A percentile compares a stretch with the other conserved stretches of the same genome.
Conservation (phyloP, 2,888 invertebrate species). For the Thereva nobilitata region DNA sequence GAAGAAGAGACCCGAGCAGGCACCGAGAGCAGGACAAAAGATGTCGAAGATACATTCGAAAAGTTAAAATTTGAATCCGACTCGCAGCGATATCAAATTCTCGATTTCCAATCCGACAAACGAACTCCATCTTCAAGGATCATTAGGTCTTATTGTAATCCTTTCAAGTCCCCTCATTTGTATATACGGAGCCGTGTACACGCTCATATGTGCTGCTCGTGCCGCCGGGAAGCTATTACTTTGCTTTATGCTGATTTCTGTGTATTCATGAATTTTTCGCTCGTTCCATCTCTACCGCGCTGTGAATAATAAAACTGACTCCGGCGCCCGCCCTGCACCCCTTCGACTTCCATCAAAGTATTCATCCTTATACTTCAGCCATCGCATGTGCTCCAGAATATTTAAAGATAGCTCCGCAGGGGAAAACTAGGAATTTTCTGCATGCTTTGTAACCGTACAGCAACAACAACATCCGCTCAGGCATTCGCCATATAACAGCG, state of each 20-base stretch:
- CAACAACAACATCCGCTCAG: too few species aligned
- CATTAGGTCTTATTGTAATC: constrained; percentile 43
- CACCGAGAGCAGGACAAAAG: background rate
- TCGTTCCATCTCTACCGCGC: constrained; percentile 16
- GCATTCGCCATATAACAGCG: too few species aligned
- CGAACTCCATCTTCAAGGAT: constrained; percentile 42
- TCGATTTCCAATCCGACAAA: constrained; percentile 40
- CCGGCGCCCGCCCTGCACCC: constrained; percentile 5
- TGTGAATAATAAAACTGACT: constrained; percentile 33
- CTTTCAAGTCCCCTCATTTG: constrained; percentile 38
- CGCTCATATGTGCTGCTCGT: constrained; percentile 23
- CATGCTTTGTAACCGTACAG: too few species aligned
- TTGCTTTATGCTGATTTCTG: constrained; percentile 35
- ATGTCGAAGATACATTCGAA: constrained; percentile 24
- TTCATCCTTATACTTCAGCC: background rate
- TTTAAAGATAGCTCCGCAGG: background rate
- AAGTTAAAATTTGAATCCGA: constrained; percentile 32
- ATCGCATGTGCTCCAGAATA: background rate
- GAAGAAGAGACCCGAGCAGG: background rate
- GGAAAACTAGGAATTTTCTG: background rate
- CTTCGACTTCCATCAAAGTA: background rate
- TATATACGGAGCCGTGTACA: constrained; percentile 32
- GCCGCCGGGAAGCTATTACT: constrained; percentile 30
- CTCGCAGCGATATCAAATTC: constrained; percentile 35
- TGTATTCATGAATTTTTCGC: constrained; percentile 35